Conservation (phyloP, 2,888 invertebrate species). For the Melikaiella ostensackeni region DNA sequence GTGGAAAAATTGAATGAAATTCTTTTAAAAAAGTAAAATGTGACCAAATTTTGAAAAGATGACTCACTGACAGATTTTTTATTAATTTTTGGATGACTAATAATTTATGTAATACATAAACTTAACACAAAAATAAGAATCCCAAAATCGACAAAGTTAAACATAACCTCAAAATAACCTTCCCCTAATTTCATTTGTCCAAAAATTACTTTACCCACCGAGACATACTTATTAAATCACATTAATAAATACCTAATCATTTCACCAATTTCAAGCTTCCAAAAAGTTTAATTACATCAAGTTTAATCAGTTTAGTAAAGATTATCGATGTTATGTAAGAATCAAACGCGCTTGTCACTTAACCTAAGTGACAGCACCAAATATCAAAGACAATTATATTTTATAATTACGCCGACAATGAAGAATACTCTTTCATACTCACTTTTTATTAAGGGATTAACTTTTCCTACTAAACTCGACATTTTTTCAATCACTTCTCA, state of each 20-base stretch:
- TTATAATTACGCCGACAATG: too few species aligned
- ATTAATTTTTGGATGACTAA: too few species aligned
- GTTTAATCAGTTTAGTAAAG: neutral
- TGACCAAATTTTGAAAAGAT: too few species aligned
- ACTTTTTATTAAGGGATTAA: slow-evolving; percentile 56
- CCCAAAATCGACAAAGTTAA: neutral
- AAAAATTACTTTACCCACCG: neutral
- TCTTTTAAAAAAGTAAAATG: too few species aligned
- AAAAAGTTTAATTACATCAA: neutral
- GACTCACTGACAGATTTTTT: too few species aligned
- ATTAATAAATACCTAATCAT: neutral
- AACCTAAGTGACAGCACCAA: slow-evolving; percentile 6
- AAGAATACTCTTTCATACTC: slow-evolving; percentile 42
- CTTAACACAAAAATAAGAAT: too few species aligned
- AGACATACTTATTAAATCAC: neutral
- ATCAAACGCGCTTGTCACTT: neutral
- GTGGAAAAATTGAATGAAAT: too few species aligned
- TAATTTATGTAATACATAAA: too few species aligned
- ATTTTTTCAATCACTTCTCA: slow-evolving; percentile 51
- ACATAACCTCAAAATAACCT: neutral
- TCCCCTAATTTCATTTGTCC: too few species aligned
- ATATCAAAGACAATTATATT: neutral
- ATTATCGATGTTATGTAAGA: slow-evolving; percentile 15
- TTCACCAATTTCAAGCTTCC: neutral
- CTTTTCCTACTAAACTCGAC: slow-evolving; percentile 54